Base-by-base conservation (phyloP, 2,797 vertebrate genomes). In the Brotula barbata region DNA sequence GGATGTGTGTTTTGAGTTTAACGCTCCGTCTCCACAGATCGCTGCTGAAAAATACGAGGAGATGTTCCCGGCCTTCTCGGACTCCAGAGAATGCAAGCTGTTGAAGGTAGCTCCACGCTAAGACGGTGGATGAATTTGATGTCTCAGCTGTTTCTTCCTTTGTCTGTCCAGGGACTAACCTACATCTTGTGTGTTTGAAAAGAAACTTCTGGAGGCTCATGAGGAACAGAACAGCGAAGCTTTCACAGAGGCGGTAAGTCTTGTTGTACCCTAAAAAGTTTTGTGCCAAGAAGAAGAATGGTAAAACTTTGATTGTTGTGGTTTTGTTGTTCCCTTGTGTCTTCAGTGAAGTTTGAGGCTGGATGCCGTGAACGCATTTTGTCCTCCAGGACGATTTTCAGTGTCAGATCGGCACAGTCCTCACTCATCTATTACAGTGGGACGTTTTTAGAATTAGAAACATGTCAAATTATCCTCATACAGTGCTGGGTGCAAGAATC, bases 51-150 rank as follows among this genome's bases (percentile, higher is more conserved):
- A 99, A 55, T 99, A 99, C 0, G 97, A 99, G 75, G 96, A 99
- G 86, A 98, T 99, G 97, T 99, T 99, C 82, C 97, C 97, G 0
- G 97, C 96, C 0, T 99, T 98, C 88, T 94, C 97, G 36, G 97
- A 99, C 83, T 98, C 97, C 22, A 92, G 97, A 89, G 97, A 99
- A 85, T 99, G 97, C 90, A 97, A 99, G 81, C 88, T 99, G 75
- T 75, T 99, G 87, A 99, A 99, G 94, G 97, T 98, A 86, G 81
- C 69, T 57, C 19, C 0, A 25, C 7, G 16, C 16, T 20, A 9
- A 62, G 3, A 41, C 15, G 34, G 16, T 51, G 7, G 42, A 64
- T 20, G 48, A 58, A 41, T 52, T 23, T 31, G 3, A 37, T 50
- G 44, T 13, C 37, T 37, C 43, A 2, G 49, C 54, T 34, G 22